Evolutionary conservation across 2,888 invertebrate genomes (phyloP), one percentile per base, ranked within the genome.

Genomic region (Sphecodes monilicornis): DNA sequence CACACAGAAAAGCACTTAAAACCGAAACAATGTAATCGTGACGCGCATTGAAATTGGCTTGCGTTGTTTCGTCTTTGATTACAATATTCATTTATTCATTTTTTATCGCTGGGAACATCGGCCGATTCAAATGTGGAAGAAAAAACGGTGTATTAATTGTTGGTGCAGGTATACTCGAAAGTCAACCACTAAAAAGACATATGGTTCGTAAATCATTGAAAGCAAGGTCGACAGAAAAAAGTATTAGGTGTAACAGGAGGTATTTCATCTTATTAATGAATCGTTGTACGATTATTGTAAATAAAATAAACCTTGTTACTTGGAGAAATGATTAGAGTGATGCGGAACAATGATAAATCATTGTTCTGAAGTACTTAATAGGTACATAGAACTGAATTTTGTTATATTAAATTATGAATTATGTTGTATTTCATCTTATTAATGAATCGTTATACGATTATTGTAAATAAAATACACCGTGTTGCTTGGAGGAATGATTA

Each of bases 71-170:
- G 41, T 70, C 54, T 8, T 22, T 36, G 46, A 60, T 36, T 26
- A 18, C 8, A 22, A 11, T 72, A 72, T 78, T 64, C 77, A 60
- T 77, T 71, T 71, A 43, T 70, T 43, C 64, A 18, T 36, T 22
- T 26, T 46, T 78, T 54, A 78, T 72, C 72, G 22, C 8, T 64
- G 64, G 18, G 60, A 64, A 60, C 6, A 78, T 72, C 71, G 70
- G 69, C n/a, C 41, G 41, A 57, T 57, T 41, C n/a, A 26, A 16
- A 22, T 32, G 41, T 22, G 29, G 57, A 16, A 16, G 26, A 60
- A 70, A 41, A 18, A 50, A 54, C 68, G 39, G 26, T 50, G 76
- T 68, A 18, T 26, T 36, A 76, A 76, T 50, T n/a, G 16, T 16
- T 16, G 22, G 18, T 29, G 26, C 26, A 36, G 26, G 3, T 22